phyloP scores from a whole-genome alignment of 2,797 vertebrate genomes.

The Scolopax bukidnonensis region DNA sequence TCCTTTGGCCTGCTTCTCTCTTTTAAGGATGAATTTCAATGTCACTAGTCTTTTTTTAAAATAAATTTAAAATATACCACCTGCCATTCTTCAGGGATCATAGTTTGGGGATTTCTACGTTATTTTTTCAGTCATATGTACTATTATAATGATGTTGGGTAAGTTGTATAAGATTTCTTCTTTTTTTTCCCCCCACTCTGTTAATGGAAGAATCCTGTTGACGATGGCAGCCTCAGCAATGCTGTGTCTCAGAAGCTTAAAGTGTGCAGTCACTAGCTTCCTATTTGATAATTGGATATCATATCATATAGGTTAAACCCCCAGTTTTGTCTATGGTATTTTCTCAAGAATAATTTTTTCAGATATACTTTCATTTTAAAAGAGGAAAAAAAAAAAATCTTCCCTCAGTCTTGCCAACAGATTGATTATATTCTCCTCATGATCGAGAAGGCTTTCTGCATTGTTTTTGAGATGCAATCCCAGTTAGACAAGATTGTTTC shows the following conservation, averaged over 20 bases:
- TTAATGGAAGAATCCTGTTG: neutral
- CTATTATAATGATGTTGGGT: neutral
- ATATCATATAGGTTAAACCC: neutral
- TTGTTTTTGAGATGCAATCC: constrained; percentile 27
- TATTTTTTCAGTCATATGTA: neutral
- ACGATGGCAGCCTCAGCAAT: neutral
- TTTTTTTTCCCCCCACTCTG: neutral
- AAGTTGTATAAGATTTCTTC: neutral
- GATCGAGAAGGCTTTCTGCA: neutral
- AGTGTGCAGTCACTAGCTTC: neutral
- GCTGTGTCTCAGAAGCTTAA: neutral
- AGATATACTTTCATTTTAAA: neutral
- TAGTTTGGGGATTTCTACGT: neutral
- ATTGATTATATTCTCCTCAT: neutral
- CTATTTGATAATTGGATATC: neutral
- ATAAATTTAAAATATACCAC: neutral
- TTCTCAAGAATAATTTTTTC: neutral
- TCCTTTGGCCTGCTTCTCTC: neutral
- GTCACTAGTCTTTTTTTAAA: fast-evolving
- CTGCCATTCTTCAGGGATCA: neutral
- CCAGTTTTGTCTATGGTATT: neutral
- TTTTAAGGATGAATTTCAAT: neutral
- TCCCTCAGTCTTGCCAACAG: neutral
- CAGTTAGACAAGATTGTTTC: neutral
- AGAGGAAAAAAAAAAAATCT: neutral